Conservation (phyloP, 2,113 vertebrate species). For the Caloenas nicobarica region DNA sequence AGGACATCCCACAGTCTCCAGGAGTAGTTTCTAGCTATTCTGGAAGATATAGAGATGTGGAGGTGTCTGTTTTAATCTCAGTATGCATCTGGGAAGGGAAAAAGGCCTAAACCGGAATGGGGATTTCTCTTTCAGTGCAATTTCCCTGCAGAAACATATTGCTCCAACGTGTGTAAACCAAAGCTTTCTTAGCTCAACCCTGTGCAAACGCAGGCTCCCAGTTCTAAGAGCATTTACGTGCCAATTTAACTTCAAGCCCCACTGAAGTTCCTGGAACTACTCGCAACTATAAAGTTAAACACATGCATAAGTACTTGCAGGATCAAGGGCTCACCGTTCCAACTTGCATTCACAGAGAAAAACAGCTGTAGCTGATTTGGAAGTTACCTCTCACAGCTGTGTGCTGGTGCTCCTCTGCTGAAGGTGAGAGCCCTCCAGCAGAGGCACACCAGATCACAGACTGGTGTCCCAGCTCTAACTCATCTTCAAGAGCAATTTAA, state of each 20-base stretch:
- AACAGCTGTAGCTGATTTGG: slow-evolving; percentile 43
- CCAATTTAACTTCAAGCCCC: neutral
- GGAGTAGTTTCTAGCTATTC: neutral
- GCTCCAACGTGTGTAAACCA: neutral
- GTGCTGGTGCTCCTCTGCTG: neutral
- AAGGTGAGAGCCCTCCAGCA: neutral
- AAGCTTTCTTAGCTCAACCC: neutral
- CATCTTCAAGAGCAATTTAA: neutral
- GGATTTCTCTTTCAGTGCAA: neutral
- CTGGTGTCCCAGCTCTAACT: neutral
- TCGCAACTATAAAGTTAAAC: slow-evolving; percentile 9
- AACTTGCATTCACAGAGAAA: neutral
- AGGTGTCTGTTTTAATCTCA: neutral
- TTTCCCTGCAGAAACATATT: neutral
- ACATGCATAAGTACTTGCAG: neutral
- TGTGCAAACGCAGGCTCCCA: neutral
- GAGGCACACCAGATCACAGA: neutral
- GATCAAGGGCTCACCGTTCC: neutral
- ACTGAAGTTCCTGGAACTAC: slow-evolving; percentile 14
- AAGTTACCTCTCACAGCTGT: slow-evolving; percentile 40
- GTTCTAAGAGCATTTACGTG: neutral
- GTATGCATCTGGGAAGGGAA: neutral
- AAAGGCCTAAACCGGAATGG: neutral
- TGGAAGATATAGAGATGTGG: neutral
- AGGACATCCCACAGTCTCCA: neutral